Percentiles rank a stretch among this genome's conserved stretches.
phyloP scores from a whole-genome alignment of 2,113 vertebrate genomes.

The Bungarus multicinctus region DNA sequence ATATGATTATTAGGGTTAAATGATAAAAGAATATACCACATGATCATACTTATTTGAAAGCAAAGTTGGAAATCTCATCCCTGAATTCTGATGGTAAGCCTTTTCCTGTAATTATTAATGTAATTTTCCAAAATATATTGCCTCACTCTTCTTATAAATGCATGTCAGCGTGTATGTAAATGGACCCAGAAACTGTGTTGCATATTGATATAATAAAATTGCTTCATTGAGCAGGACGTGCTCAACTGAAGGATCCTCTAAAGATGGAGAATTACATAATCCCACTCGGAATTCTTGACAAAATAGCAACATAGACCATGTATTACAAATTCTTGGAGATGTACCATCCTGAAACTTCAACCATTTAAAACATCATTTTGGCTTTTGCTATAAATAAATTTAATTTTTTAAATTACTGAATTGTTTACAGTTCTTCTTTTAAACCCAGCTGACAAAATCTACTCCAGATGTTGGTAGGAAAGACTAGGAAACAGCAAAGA shows the following conservation, averaged over 20 bases:
- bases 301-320: conserved; percentile 40
- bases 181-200: conserved; percentile 14
- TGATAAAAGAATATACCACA: neutral
- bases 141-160: neutral
- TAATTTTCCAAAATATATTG: conserved; percentile 3
- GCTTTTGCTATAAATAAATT: conserved; percentile 61
- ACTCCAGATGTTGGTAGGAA: conserved; percentile 52
- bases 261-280: conserved; percentile 37
- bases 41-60: neutral
- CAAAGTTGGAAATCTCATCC: neutral
- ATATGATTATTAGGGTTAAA: neutral
- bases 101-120: conserved; percentile 8
- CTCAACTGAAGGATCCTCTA: conserved; percentile 21
- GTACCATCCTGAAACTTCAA: conserved; percentile 48
- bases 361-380: conserved; percentile 52
- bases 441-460: conserved; percentile 61
- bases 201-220: conserved; percentile 37
- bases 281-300: conserved; percentile 45
- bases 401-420: conserved; percentile 53
- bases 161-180: neutral
- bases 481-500: conserved; percentile 44
- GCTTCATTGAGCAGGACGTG: conserved; percentile 34
- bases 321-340: conserved; percentile 40
- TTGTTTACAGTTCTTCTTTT: conserved; percentile 60
- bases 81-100: neutral